Evolutionary conservation across 2,888 invertebrate genomes (phyloP), one percentile per base, ranked within the genome.

Genomic region (Rotaria macrura): DNA sequence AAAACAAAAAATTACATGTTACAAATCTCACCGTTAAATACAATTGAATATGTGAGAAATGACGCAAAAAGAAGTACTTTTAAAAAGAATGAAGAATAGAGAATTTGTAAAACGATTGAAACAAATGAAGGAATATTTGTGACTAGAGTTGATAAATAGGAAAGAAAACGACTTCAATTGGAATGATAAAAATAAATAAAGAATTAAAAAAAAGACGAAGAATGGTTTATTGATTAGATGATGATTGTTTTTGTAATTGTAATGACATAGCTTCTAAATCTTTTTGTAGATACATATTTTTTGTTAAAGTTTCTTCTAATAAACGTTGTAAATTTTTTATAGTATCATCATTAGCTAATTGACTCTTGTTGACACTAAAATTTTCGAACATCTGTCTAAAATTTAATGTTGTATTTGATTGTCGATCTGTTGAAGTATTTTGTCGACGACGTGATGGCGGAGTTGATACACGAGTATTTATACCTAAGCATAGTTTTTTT

Each of bases 201-300:
- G 49, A 14, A n/a, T n/a, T 49, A 49, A 49, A 54, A 54, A 25
- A 54, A n/a, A n/a, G n/a, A n/a, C n/a, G n/a, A n/a, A n/a, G n/a
- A n/a, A 29, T 57, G n/a, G 3, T 29, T 65, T 65, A 65, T 34
- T 65, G 4, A 65, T 65, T 34, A 20, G 3, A 7, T 0, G 29
- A 29, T 57, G 57, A 43, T 49, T 47, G 49, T 29, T 29, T 52
- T 49, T 20, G 20, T 52, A 54, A 83, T 52, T 52, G 83, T 29
- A 54, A 29, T 29, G 47, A 34, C 14, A 83, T 12, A 43, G 29
- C 29, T n/a, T 49, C 40, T 20, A 83, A 29, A 86, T 90, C 90
- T 89, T 91, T 89, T 88, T 92, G 92, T 85, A 92, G 89, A 88
- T 92, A 91, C 91, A 92, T 92, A 88, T 92, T 92, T 88, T 92